Evolutionary conservation across 2,888 invertebrate genomes (phyloP), one percentile per base, ranked within the genome.

Genomic region (Charanyca ferruginea): DNA sequence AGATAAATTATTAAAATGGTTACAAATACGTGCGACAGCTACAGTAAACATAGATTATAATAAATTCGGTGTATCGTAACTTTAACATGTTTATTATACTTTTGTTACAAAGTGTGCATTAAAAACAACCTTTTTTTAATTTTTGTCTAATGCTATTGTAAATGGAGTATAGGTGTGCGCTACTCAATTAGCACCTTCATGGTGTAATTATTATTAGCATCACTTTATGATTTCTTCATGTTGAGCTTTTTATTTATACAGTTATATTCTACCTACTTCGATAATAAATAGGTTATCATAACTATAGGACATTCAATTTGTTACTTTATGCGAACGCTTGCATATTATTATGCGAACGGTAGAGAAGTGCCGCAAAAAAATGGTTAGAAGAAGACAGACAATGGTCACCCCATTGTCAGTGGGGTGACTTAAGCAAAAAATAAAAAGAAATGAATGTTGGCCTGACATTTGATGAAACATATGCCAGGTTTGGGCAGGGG

Each of bases 401-500:
- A 42, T 2, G n/a, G n/a, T n/a, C n/a, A n/a, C n/a, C n/a, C n/a
- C n/a, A n/a, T n/a, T n/a, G n/a, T n/a, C n/a, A n/a, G n/a, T n/a
- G 16, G 7, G 1, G 35, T 8, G 11, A 6, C 9, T 8, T 42
- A 3, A 9, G 0, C 11, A 35, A n/a, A 51, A 49, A 57, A n/a
- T n/a, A n/a, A n/a, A 62, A 61, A 16, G 11, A 8, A 38, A 38
- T 16, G 63, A 38, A 51, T 16, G 0, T 52, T 20, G n/a, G 8
- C 8, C 22, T 60, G 55, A 42, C 71, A 55, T 73, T 63, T 63
- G 13, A 59, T 20, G 18, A 47, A 55, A 57, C 41, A 47, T 45
- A 18, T n/a, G 8, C 22, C 8, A 20, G 32, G 18, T 38, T 65
- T 54, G 5, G 62, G 8, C 35, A 49, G 42, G 73, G 63, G 78